Evolutionary conservation across 2,797 vertebrate genomes (phyloP), one percentile per base, ranked within the genome.

Genomic region (Loris lydekkerianus): DNA sequence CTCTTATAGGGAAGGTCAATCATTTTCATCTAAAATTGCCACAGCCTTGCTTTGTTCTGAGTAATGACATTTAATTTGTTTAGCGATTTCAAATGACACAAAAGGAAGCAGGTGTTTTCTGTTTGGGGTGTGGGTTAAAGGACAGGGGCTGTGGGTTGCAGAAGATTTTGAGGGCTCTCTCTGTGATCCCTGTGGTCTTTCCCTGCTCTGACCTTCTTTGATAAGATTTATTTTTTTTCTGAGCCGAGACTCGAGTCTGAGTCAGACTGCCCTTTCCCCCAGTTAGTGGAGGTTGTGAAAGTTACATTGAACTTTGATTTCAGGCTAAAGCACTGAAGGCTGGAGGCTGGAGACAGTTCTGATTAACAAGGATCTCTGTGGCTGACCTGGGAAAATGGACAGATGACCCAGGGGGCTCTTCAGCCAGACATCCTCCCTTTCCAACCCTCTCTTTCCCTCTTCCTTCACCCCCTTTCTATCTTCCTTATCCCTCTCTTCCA

Each of bases 221-320:
- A 40, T 75, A 85, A 83, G 21, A 83, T 94, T 49, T 11, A 78
- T 65, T 63, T 21, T 69, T 85, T 83, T 63, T 56, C 75, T 89
- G 61, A 84, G 73, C 37, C 40, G 73, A 88, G 84, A 40, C 75
- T 80, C 73, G 34, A 61, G 37, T 88, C 49, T 25, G 76, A 92
- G 85, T 85, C 85, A 90, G 77, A 37, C 21, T 90, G 10, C 25
- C 61, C 31, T 72, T 95, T 70, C 21, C 75, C 56, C 43, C 58
- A 73, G 7, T 37, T 72, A 93, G 69, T 20, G 5, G 60, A 37
- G 23, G 3, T 65, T 89, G 76, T 37, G 31, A 18, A 75, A 78
- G 10, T 34, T 77, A 34, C 69, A 34, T 63, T 80, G 49, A n/a
- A 91, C 78, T 77, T 83, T 46, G 70, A 2, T 76, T 95, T 91